Evolutionary conservation across 2,113 vertebrate genomes (phyloP).

Genomic region (Stigmatopora argus): DNA sequence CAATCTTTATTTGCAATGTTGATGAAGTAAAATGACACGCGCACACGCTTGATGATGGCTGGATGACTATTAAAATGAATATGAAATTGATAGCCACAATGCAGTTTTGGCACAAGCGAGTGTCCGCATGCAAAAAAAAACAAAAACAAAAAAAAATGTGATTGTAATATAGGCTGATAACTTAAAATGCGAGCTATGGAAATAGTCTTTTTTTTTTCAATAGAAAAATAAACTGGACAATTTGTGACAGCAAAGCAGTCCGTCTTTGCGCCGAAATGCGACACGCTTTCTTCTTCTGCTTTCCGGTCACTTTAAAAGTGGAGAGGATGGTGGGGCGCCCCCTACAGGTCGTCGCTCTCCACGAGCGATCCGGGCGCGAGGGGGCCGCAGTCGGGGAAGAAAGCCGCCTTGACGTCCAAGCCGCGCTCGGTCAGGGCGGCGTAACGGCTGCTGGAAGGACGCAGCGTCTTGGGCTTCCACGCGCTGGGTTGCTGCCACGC

Average conservation of each 20-base stretch:
- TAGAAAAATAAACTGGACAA: slow-evolving; percentile 61
- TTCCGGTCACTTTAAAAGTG: background rate
- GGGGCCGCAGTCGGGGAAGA: slow-evolving; percentile 89
- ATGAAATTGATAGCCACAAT: slow-evolving; percentile 28
- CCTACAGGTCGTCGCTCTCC: slow-evolving; percentile 94
- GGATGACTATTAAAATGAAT: slow-evolving; percentile 18
- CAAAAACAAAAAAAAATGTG: slow-evolving; percentile 26
- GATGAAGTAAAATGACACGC: slow-evolving; percentile 82
- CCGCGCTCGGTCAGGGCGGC: slow-evolving; percentile 95
- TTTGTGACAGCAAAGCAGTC: slow-evolving; percentile 27
- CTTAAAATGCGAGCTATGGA: slow-evolving; percentile 36
- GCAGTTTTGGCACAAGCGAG: slow-evolving; percentile 35
- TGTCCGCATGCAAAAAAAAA: slow-evolving; percentile 27
- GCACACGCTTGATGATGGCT: slow-evolving; percentile 21
- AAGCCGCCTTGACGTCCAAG: slow-evolving; percentile 94
- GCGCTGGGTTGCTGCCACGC: slow-evolving; percentile 87
- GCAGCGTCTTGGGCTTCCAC: slow-evolving; percentile 89
- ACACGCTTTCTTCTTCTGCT: background rate
- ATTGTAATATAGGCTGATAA: slow-evolving; percentile 29
- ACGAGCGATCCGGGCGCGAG: slow-evolving; percentile 81
- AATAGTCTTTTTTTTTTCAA: slow-evolving; percentile 35
- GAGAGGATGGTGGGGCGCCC: background rate
- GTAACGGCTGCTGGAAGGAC: slow-evolving; percentile 91
- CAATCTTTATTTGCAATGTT: slow-evolving; percentile 75
- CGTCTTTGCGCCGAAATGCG: background rate